Conservation (phyloP, 2,888 invertebrate species). For the Drosophila melanosoma region DNA sequence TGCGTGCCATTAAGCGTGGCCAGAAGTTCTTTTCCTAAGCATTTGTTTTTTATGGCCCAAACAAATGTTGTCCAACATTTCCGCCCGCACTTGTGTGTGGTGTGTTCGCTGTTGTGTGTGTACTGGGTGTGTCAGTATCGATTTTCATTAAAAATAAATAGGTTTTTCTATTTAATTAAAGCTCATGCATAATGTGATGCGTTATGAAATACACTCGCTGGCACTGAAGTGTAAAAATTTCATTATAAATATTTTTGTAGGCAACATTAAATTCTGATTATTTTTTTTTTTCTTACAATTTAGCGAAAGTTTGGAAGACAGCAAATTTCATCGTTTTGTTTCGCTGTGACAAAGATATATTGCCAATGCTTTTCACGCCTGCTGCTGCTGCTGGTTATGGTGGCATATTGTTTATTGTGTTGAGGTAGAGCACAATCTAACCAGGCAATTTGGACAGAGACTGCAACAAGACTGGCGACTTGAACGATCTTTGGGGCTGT, state of each 20-base stretch:
- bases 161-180: constrained; percentile 50
- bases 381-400: background rate
- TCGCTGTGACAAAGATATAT: constrained; percentile 47
- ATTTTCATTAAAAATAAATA: constrained; percentile 28
- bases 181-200: constrained; percentile 41
- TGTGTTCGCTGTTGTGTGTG: background rate
- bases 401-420: constrained; percentile 19
- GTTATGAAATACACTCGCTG: constrained; percentile 21
- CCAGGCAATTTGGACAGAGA: constrained; percentile 15
- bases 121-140: constrained; percentile 48
- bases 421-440: constrained; percentile 7
- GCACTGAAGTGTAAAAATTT: constrained; percentile 35
- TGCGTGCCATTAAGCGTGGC: constrained; percentile 48
- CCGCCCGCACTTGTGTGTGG: constrained; percentile 19
- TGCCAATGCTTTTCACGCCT: constrained; percentile 40
- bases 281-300: constrained; percentile 3
- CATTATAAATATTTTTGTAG: constrained; percentile 8
- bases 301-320: constrained; percentile 42
- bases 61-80: constrained; percentile 49
- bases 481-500: constrained; percentile 34
- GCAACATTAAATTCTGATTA: constrained; percentile 31
- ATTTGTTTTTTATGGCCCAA: constrained; percentile 33
- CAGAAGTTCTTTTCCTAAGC: constrained; percentile 28
- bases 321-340: constrained; percentile 11
- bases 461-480: constrained; percentile 13